Evolutionary conservation across 2,888 invertebrate genomes (phyloP), one percentile per base, ranked within the genome.

Genomic region (Meiosimyza platycephala): DNA sequence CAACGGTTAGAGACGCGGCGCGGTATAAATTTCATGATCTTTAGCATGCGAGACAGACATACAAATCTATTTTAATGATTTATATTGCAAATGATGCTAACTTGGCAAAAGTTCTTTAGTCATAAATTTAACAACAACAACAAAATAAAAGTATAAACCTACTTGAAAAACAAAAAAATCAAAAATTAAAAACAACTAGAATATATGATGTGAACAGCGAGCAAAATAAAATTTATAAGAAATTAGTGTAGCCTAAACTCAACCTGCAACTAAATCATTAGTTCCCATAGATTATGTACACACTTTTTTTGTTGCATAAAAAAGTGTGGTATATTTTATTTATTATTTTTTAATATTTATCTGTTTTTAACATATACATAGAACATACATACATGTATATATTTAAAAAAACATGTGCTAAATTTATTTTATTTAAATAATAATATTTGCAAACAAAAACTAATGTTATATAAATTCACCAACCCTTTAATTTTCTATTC

Each of bases 1-100:
- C 69, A 69, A 15, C 50, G 52, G 40, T 15, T 67, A 40, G 13
- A 52, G 50, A 52, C 28, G 18, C 16, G 40, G 16, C 40, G 16
- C 40, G 47, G 60, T 70, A 69, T 65, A 73, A 69, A 70, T 70
- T 65, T 73, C 65, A 73, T 70, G 69, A 66, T 73, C 65, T 70
- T 65, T 52, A 73, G 72, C 65, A 33, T 28, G 18, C 62, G 18
- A 50, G 54, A 51, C 33, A 70, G 70, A 70, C 63, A 47, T 68
- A 68, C 47, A 72, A 68, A 74, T 74, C 71, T 72, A 68, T 68
- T 65, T 71, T 71, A 71, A 74, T 74, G 71, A 74, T 74, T 72
- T 74, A 72, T 74, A 69, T 74, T 59, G 59, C 69, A 60, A 57
- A 68, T 63, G 72, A 57, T 68, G 74, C 68, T 69, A 65, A 50